Evolutionary conservation across 2,797 vertebrate genomes (phyloP).

Genomic region (Saxicola maurus): DNA sequence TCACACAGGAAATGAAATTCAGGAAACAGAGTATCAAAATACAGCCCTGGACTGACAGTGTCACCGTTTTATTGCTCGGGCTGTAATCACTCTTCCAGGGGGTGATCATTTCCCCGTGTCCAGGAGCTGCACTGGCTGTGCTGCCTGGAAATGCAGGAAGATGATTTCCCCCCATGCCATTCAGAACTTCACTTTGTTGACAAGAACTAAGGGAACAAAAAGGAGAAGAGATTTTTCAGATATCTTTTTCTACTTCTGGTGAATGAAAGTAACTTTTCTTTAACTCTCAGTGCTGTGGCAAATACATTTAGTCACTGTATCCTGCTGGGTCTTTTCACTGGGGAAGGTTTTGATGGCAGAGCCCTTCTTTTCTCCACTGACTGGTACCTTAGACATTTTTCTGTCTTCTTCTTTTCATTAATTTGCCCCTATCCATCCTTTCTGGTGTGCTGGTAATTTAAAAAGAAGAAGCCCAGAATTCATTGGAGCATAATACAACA

Average conservation of each 20-base stretch:
- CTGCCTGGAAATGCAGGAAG: not conserved
- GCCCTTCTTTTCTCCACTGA: slow-evolving; percentile 12
- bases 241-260: slow-evolving; percentile 4
- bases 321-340: slow-evolving; percentile 50
- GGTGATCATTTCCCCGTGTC: not conserved
- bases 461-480: not conserved
- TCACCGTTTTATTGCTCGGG: not conserved
- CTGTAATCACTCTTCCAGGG: not conserved
- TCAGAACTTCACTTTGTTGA: slow-evolving; percentile 58
- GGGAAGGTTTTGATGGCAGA: slow-evolving; percentile 47
- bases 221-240: slow-evolving; percentile 10
- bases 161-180: not conserved
- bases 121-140: not conserved
- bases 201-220: slow-evolving; percentile 55
- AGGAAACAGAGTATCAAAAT: not conserved
- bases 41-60: not conserved
- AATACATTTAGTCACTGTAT: slow-evolving; percentile 40
- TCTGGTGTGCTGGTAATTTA: slow-evolving; percentile 11
- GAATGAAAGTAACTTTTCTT: slow-evolving; percentile 60
- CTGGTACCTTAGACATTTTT: not conserved
- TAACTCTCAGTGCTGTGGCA: slow-evolving; percentile 16
- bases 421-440: slow-evolving; percentile 10
- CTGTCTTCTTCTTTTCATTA: slow-evolving; percentile 20
- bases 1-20: not conserved
- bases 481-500: not conserved